Conservation (phyloP, 2,797 vertebrate species). For the Chiloscyllium punctatum region DNA sequence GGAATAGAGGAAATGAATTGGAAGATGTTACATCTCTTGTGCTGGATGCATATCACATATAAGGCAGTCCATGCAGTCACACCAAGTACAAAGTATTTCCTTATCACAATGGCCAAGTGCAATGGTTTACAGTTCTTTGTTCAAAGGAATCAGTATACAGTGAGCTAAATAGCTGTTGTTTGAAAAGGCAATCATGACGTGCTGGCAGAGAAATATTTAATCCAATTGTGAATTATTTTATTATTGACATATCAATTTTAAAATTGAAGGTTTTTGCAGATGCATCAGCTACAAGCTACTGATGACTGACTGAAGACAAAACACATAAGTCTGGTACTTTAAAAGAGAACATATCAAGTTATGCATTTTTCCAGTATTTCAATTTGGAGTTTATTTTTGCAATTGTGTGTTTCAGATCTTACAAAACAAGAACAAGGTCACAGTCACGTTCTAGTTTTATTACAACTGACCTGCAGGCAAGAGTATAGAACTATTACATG, state of each 20-base stretch:
- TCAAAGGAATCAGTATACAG: neutral
- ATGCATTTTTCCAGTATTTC: conserved; percentile 35
- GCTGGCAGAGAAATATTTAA: neutral
- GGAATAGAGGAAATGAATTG: neutral
- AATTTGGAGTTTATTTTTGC: conserved; percentile 37
- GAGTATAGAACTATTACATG: conserved; percentile 66
- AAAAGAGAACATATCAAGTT: neutral
- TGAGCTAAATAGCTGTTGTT: neutral
- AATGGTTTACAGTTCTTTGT: neutral
- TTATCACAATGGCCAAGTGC: neutral
- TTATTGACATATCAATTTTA: neutral
- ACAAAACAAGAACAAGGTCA: conserved; percentile 61
- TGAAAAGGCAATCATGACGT: neutral
- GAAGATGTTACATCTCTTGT: neutral
- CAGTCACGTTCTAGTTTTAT: conserved; percentile 66
- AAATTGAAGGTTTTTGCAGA: neutral
- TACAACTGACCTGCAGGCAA: conserved; percentile 74
- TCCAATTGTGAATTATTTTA: neutral
- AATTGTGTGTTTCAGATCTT: conserved; percentile 50
- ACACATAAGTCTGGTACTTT: neutral
- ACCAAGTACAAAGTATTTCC: neutral
- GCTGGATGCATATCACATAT: neutral
- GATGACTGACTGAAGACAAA: neutral
- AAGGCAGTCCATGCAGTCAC: neutral
- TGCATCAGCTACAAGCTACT: neutral